Percentiles rank a stretch among this genome's conserved stretches.
phyloP scores from a whole-genome alignment of 2,888 invertebrate species.

The Plebejus melissa region DNA sequence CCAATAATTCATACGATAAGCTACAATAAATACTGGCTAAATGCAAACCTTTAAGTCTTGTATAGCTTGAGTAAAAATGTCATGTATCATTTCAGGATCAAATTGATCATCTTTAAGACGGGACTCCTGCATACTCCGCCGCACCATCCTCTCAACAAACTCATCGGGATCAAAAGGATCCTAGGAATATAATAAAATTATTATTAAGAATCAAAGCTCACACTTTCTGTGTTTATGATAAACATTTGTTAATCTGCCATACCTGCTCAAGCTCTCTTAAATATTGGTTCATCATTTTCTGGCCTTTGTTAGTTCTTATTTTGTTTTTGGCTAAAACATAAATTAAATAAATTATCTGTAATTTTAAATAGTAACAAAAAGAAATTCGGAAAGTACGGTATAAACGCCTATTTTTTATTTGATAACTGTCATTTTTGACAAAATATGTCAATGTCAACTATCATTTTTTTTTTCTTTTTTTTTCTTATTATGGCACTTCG shows the following conservation, averaged over 20 bases:
- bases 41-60: constrained; percentile 81
- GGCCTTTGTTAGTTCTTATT: not conserved
- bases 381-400: not conserved
- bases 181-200: constrained; percentile 68
- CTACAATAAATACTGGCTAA: not conserved
- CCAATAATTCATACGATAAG: not conserved
- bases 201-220: constrained; percentile 28
- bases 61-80: constrained; percentile 95
- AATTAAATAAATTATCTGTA: not conserved
- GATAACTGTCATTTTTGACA: not conserved
- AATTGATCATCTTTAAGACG: constrained; percentile 83
- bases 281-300: constrained; percentile 92
- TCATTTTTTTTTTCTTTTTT: not conserved
- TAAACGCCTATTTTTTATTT: not conserved
- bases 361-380: not conserved
- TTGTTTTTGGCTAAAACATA: not conserved
- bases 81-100: constrained; percentile 92
- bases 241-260: constrained; percentile 38
- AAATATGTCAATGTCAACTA: not conserved
- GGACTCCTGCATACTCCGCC: constrained; percentile 91
- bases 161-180: constrained; percentile 98
- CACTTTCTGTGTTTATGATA: not conserved
- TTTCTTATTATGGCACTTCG: no score
- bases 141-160: constrained; percentile 97
- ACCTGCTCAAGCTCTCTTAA: constrained; percentile 93